Evolutionary conservation across 2,888 invertebrate genomes (phyloP).

Genomic region (Synergus gifuensis): DNA sequence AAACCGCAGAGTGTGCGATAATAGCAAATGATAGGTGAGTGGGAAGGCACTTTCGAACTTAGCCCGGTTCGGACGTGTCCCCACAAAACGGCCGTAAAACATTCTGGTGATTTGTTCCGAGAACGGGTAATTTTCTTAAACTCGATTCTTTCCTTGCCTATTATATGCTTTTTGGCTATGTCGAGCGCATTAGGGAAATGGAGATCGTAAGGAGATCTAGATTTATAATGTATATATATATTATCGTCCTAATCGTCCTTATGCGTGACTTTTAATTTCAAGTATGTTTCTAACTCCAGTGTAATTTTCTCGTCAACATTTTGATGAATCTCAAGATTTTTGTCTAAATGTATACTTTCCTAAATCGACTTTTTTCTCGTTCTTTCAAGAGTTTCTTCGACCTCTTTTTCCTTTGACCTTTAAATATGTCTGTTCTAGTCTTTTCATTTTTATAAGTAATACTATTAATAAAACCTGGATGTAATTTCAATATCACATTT

Average conservation of each 20-base stretch:
- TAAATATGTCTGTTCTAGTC: too few relatives aligned
- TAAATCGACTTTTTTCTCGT: neutral
- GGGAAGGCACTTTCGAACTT: conserved; percentile 51
- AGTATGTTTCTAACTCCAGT: neutral
- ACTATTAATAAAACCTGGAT: too few relatives aligned
- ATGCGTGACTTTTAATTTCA: neutral
- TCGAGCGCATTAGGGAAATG: neutral
- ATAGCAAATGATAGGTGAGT: conserved; percentile 69
- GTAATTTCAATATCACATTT: too few relatives aligned
- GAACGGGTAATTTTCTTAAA: neutral
- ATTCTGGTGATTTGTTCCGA: conserved; percentile 50
- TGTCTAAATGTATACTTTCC: neutral
- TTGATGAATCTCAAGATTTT: neutral
- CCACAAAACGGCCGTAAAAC: conserved; percentile 55
- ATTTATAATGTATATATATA: neutral
- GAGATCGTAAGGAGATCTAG: neutral
- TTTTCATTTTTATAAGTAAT: too few relatives aligned
- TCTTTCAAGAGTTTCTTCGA: neutral
- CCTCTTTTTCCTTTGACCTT: too few relatives aligned
- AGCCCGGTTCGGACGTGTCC: conserved; percentile 49
- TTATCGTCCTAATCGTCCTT: neutral
- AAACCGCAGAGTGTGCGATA: conserved; percentile 73
- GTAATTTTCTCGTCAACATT: conserved; percentile 1
- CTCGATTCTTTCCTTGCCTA: neutral
- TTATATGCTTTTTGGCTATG: neutral